phyloP scores from a whole-genome alignment of 2,797 vertebrate genomes.

The Anguilla obscura region DNA sequence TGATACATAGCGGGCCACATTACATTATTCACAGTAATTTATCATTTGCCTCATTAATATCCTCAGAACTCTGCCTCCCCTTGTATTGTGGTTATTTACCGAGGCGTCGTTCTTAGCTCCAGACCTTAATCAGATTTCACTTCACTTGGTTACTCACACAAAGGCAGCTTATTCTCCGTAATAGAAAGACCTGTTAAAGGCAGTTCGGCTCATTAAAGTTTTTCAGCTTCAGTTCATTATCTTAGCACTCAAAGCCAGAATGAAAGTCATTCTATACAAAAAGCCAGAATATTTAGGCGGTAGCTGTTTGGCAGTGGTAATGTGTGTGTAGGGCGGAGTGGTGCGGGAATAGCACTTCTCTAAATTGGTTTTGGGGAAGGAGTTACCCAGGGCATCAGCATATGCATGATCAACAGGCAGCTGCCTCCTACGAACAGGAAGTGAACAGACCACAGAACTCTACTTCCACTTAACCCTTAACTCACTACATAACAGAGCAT shows the following conservation, averaged over 20 bases:
- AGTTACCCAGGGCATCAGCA: conserved; percentile 44
- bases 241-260: background rate
- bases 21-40: background rate
- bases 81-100: background rate
- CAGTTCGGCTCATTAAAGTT: background rate
- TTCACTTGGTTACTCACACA: background rate
- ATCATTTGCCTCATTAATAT: background rate
- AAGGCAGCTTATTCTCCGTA: background rate
- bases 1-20: no score
- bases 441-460: conserved; percentile 53
- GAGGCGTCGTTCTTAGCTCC: background rate
- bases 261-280: background rate
- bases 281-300: background rate
- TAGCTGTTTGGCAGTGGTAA: background rate
- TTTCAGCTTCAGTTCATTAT: background rate
- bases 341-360: background rate
- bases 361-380: conserved; percentile 51
- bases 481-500: conserved; percentile 18
- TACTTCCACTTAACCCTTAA: conserved; percentile 72
- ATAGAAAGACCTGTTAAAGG: background rate
- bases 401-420: conserved; percentile 49
- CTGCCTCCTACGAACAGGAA: conserved; percentile 48
- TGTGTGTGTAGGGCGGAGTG: background rate
- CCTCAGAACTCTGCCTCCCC: background rate
- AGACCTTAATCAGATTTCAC: background rate